Evolutionary conservation across 2,888 invertebrate species (phyloP), one percentile per base, ranked within the genome.

Genomic region (Drosophila limbata): DNA sequence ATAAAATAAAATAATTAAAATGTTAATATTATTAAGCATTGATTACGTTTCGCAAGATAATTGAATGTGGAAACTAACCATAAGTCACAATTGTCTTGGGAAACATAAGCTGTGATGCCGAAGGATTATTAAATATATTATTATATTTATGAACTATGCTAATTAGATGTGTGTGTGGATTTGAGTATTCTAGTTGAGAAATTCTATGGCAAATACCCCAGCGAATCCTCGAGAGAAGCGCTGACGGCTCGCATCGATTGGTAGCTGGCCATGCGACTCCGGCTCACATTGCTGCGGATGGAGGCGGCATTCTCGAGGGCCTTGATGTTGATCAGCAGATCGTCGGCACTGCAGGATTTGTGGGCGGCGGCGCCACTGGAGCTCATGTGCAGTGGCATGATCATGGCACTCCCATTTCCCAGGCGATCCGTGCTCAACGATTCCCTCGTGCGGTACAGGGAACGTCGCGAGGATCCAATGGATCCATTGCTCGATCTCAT

Each of bases 191-290:
- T 67, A 70, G 37, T 66, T 56, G 8, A 6, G 28, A 69, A 69
- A 60, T 67, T 76, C 90, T 91, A 93, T 90, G 93, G 93, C 88
- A 93, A 91, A 89, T 93, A 93, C 39, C 93, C 93, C 69, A 93
- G 88, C 35, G 93, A 92, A 78, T 93, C 93, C 78, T 93, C 93
- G n/a, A 93, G 84, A 3, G 93, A 93, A 62, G 92, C 91, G 90
- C 92, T 91, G 77, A 92, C 90, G 64, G 92, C 90, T 62, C 91
- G 88, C 89, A 93, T 91, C 35, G 92, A 90, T 69, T 93, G 93
- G 72, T 93, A 93, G 71, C 90, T 91, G 45, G 85, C 79, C 73
- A 88, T 90, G 59, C 84, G 80, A 19, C 73, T 79, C 33, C 74
- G 68, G 50, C 81, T 87, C 35, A 72, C 70, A 37, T 59, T 81